A percentile compares a stretch with the other conserved stretches of the same genome.
phyloP scores from a whole-genome alignment of 2,797 vertebrate genomes.

The Chrosomus eos region DNA sequence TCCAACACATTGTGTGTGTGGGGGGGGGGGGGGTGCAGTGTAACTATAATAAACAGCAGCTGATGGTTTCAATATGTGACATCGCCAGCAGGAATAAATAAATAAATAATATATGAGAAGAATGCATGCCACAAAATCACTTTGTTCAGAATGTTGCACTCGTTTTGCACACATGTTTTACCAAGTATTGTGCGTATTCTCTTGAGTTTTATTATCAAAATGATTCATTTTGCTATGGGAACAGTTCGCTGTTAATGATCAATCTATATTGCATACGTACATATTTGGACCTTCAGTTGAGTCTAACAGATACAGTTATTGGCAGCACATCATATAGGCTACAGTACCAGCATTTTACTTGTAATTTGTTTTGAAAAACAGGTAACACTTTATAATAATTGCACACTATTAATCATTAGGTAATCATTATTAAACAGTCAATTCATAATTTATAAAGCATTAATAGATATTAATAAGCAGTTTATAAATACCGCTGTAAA shows the following conservation, averaged over 20 bases:
- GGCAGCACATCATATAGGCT: not conserved
- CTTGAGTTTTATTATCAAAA: not conserved
- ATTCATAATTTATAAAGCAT: too few relatives aligned
- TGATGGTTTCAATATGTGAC: not conserved
- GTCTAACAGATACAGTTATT: not conserved
- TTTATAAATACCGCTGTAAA: too few relatives aligned
- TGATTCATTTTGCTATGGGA: not conserved
- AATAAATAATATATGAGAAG: conserved; percentile 9
- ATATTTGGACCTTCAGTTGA: not conserved
- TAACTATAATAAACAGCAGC: not conserved
- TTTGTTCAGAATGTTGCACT: not conserved
- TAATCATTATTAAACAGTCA: too few relatives aligned
- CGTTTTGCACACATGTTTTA: not conserved
- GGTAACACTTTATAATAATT: too few relatives aligned
- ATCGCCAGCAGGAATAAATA: not conserved
- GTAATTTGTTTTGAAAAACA: not conserved
- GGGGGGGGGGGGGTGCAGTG: accelerated
- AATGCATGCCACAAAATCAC: conserved; percentile 9
- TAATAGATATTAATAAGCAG: too few relatives aligned
- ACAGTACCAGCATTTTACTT: not conserved
- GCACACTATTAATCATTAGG: too few relatives aligned
- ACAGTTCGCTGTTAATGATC: not conserved
- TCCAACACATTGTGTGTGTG: not conserved
- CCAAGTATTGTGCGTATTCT: not conserved
- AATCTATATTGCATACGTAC: not conserved